These are phyloP conservation scores for Ophthalmolycus amberensis DNA, from an alignment of 2,113 vertebrate genomes.

Conservation along the genomic window DNA sequence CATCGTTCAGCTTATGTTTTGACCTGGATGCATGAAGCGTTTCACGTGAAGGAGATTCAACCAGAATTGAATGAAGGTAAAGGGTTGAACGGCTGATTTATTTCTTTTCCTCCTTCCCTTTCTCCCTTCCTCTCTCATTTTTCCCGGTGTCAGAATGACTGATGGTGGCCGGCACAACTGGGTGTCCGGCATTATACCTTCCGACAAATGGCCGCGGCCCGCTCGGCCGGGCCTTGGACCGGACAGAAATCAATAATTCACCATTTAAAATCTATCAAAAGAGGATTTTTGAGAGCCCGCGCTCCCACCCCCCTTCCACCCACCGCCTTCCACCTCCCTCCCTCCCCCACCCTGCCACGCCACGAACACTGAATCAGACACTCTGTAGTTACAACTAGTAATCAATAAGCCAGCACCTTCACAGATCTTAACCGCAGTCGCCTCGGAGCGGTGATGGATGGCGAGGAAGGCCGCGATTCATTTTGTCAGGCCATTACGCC, in stretches of 20 bases:
- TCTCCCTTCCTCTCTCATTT: constrained; percentile 60
- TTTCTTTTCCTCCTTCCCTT: constrained; percentile 57
- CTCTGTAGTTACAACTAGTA: constrained; percentile 98
- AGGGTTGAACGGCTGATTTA: constrained; percentile 59
- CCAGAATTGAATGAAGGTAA: constrained; percentile 36
- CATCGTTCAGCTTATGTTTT: neutral
- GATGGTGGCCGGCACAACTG: constrained; percentile 83
- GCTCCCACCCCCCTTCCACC: constrained; percentile 84
- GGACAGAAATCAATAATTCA: constrained; percentile 99
- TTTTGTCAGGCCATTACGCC: constrained; percentile 99
- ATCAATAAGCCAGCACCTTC: constrained; percentile 99
- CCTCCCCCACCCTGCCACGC: constrained; percentile 49
- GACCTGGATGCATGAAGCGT: neutral
- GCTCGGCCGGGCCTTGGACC: constrained; percentile 97
- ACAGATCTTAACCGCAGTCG: constrained; percentile 98
- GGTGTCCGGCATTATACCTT: constrained; percentile 92
- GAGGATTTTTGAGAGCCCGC: constrained; percentile 87
- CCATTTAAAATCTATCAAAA: constrained; percentile 99
- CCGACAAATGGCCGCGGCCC: constrained; percentile 96
- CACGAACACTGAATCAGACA: constrained; percentile 99
- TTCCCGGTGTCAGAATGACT: constrained; percentile 82
- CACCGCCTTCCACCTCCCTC: constrained; percentile 63
- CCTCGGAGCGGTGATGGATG: constrained; percentile 98
- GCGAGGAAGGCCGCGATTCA: constrained; percentile 97
- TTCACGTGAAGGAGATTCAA: constrained; percentile 7